Evolutionary conservation across 2,113 vertebrate species (phyloP), one percentile per base, ranked within the genome.

Genomic region (Rissa tridactyla): DNA sequence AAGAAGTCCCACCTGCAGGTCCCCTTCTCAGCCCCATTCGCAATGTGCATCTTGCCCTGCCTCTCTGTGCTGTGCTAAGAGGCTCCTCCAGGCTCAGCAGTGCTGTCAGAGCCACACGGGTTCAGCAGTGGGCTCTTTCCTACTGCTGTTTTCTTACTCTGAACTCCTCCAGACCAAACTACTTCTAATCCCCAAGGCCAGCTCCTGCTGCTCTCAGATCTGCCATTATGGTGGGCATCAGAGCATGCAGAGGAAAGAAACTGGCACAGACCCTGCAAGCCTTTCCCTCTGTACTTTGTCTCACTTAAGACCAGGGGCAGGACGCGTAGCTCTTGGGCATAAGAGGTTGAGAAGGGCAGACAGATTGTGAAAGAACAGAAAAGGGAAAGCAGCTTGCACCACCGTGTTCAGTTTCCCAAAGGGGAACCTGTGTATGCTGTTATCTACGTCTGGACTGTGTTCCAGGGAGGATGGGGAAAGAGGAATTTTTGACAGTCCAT

Each of bases 1-100:
- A 49, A 75, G 49, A 21, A 7, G 18, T 36, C 22, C 18, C 34
- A 61, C 9, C 51, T 68, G 66, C 0, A 0, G 25, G 21, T 19
- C 14, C 7, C 13, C 7, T 9, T 57, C 78, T 29, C 32, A 55
- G 9, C 36, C 27, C 42, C 38, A 36, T 34, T 81, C 0, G 0
- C 58, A 54, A 15, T 3, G 12, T 23, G 18, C 17, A 29, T 15
- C 44, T 82, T 57, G 19, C 20, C 26, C 34, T 27, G n/a, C 34
- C 38, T 71, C 57, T 42, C 55, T 27, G 21, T 61, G 30, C 55
- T 66, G 60, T 5, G 15, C 72, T 15, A 64, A 83, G 68, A 68
- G 32, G 68, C 13, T 93, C 44, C 38, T 72, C 21, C 1, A 1
- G 42, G 44, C 44, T 83, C 81, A 66, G 32, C 19, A 40, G 18